Evolutionary conservation across 2,888 invertebrate species (phyloP).

Genomic region (Volucella inflata): DNA sequence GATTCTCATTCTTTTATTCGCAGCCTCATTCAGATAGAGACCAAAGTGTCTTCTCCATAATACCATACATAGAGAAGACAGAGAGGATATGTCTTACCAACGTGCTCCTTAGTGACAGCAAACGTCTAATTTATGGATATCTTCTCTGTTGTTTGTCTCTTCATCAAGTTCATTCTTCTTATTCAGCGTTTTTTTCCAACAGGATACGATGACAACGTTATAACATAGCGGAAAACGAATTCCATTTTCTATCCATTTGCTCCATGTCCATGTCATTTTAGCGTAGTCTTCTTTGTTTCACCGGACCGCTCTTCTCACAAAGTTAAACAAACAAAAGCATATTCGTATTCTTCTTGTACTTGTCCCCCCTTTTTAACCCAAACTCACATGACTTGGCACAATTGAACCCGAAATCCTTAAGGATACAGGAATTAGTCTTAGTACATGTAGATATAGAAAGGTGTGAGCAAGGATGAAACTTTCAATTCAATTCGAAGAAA

Average conservation of each 20-base stretch:
- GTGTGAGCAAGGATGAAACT: not conserved
- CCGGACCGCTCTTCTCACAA: not conserved
- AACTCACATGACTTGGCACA: not conserved
- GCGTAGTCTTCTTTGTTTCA: constrained; percentile 25
- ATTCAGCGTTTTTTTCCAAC: constrained; percentile 38
- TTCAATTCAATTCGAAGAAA: not conserved
- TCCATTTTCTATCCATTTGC: not conserved
- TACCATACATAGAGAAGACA: too few species aligned
- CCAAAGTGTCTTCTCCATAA: constrained; percentile 47
- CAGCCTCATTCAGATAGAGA: constrained; percentile 1
- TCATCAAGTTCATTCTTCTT: constrained; percentile 40
- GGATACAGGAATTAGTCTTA: not conserved
- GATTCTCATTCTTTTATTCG: constrained; percentile 5
- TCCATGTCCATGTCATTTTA: constrained; percentile 14
- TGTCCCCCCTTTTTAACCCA: not conserved
- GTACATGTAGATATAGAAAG: not conserved
- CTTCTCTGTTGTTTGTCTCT: constrained; percentile 49
- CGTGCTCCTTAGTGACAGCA: constrained; percentile 40
- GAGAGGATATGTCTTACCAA: not conserved
- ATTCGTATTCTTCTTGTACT: too few species aligned
- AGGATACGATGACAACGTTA: not conserved
- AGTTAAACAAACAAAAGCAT: not conserved
- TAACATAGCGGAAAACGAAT: constrained; percentile 4
- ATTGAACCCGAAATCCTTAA: not conserved
- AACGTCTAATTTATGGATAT: constrained; percentile 69